These are phyloP conservation scores for Oncopodura yosiiana DNA, from an alignment of 1,140 invertebrate genomes.

Conservation along the genomic window DNA sequence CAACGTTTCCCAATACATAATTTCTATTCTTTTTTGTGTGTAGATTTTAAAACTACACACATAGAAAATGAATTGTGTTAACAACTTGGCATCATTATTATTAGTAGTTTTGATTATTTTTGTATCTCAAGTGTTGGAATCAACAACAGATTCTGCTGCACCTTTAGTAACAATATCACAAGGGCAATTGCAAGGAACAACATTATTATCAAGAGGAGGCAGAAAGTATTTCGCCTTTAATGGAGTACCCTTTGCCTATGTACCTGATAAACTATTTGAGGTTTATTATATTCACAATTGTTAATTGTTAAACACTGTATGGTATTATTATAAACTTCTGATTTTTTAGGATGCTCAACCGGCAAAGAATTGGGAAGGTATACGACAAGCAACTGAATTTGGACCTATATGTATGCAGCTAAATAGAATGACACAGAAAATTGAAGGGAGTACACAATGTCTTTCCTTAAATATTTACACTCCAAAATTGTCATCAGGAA, in stretches of 20 bases:
- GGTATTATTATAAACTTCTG: too few species aligned
- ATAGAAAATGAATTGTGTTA: background rate
- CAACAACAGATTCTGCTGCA: too few species aligned
- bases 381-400: slow-evolving; percentile 17
- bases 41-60: too few species aligned
- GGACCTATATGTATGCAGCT: slow-evolving; percentile 34
- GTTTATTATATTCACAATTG: background rate
- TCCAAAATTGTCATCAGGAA: too few species aligned
- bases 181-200: background rate
- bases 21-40: background rate
- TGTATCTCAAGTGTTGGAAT: too few species aligned
- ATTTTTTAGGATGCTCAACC: slow-evolving; percentile 21
- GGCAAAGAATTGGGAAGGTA: slow-evolving; percentile 20
- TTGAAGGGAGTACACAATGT: background rate
- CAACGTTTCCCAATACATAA: background rate
- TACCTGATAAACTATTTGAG: slow-evolving; percentile 3
- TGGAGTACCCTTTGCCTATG: background rate
- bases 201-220: background rate
- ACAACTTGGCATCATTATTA: too few species aligned
- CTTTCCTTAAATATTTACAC: slow-evolving; percentile 1
- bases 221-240: slow-evolving; percentile 1
- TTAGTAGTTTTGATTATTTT: too few species aligned
- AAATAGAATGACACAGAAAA: slow-evolving; percentile 18
- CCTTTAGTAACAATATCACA: background rate
- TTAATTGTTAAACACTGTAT: too few species aligned